Conservation (phyloP, 2,113 vertebrate species). For the Phylloscopus trochilus region DNA sequence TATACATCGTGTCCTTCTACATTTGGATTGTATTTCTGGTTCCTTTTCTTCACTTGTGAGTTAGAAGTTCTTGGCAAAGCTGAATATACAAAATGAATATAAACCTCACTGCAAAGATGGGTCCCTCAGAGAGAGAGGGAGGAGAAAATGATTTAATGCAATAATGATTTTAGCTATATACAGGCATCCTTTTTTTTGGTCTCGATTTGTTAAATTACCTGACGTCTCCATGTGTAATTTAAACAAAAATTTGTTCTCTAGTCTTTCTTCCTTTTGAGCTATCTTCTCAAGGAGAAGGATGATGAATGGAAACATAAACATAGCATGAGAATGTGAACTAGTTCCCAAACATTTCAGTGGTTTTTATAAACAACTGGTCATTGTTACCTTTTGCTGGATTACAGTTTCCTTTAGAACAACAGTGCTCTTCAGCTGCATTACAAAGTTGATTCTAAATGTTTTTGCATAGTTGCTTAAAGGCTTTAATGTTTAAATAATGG, state of each 20-base stretch:
- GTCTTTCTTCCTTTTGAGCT: constrained; percentile 71
- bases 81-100: constrained; percentile 26
- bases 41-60: background rate
- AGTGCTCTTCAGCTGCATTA: constrained; percentile 60
- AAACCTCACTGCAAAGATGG: constrained; percentile 17
- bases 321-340: constrained; percentile 75
- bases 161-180: constrained; percentile 73
- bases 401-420: constrained; percentile 58
- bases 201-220: constrained; percentile 76
- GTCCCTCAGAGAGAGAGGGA: background rate
- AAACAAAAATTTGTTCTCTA: constrained; percentile 75
- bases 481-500: constrained; percentile 69
- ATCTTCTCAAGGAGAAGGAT: constrained; percentile 74
- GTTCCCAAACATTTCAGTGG: constrained; percentile 79
- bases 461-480: constrained; percentile 61
- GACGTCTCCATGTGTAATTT: constrained; percentile 72
- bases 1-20: background rate
- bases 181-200: constrained; percentile 62
- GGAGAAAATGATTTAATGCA: constrained; percentile 68
- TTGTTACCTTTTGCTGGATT: constrained; percentile 74
- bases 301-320: constrained; percentile 81
- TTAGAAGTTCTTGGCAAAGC: constrained; percentile 45
- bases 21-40: background rate
- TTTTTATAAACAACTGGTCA: constrained; percentile 78
- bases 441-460: constrained; percentile 70